These are phyloP conservation scores for Pinctada fucata DNA, from an alignment of 2,888 invertebrate genomes.

Conservation along the genomic window DNA sequence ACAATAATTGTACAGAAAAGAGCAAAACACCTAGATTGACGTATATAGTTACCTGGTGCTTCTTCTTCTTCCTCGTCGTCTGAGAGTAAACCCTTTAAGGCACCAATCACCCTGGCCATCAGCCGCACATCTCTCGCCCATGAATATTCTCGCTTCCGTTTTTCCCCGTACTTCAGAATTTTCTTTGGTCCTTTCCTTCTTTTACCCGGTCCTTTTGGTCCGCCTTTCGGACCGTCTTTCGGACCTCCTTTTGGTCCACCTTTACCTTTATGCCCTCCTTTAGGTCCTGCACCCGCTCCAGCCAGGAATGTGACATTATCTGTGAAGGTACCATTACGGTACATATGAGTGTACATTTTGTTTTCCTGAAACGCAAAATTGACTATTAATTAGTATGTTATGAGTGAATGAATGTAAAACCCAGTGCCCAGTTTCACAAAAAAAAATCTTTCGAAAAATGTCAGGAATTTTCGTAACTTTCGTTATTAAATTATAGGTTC, in stretches of 20 bases:
- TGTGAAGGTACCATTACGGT: background rate
- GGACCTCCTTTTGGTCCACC: too few relatives aligned
- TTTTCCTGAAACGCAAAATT: background rate
- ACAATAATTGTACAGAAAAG: too few relatives aligned
- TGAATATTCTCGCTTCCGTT: background rate
- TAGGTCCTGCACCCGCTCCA: too few relatives aligned
- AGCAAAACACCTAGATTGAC: too few relatives aligned
- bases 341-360: background rate
- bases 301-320: background rate
- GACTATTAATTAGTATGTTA: too few relatives aligned
- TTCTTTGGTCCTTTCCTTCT: background rate
- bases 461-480: too few relatives aligned
- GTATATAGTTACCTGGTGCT: too few relatives aligned
- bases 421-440: too few relatives aligned
- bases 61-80: slow-evolving; percentile 6
- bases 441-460: too few relatives aligned
- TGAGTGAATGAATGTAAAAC: too few relatives aligned
- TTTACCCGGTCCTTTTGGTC: background rate
- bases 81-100: background rate
- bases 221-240: background rate
- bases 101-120: background rate
- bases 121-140: slow-evolving; percentile 17
- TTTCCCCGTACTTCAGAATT: slow-evolving; percentile 16
- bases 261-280: too few relatives aligned
- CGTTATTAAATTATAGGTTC: too few relatives aligned